phyloP scores from a whole-genome alignment of 2,888 invertebrate genomes.

The Cheilosia pagana region DNA sequence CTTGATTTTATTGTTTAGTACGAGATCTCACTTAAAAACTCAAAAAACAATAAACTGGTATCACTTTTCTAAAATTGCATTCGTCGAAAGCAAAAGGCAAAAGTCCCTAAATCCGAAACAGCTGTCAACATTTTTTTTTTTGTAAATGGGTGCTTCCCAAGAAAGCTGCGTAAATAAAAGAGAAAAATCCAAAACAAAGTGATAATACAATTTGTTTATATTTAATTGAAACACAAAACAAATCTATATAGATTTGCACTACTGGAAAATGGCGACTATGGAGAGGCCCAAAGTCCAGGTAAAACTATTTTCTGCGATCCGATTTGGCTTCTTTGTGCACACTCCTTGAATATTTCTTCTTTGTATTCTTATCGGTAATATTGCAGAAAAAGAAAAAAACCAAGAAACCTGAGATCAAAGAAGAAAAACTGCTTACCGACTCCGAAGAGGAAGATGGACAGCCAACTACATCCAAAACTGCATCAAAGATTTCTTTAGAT shows the following conservation, averaged over 20 bases:
- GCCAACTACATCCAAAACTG: conserved; percentile 31
- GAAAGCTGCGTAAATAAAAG: conserved; percentile 49
- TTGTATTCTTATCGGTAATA: conserved; percentile 42
- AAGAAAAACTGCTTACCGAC: conserved; percentile 51
- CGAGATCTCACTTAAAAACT: too few species aligned
- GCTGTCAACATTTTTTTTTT: conserved; percentile 23
- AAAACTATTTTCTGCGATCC: conserved; percentile 41
- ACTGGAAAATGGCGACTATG: conserved; percentile 81
- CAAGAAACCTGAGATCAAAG: conserved; percentile 56
- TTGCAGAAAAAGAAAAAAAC: conserved; percentile 78
- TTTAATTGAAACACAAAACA: conserved; percentile 30
- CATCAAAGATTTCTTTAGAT: conserved; percentile 31
- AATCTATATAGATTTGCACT: neutral
- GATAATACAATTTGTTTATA: conserved; percentile 27
- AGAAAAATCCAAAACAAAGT: conserved; percentile 24
- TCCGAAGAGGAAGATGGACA: conserved; percentile 72
- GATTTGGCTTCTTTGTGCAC: conserved; percentile 1
- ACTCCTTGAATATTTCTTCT: neutral
- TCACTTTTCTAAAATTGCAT: conserved; percentile 16
- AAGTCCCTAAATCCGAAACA: conserved; percentile 2
- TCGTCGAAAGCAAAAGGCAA: conserved; percentile 5
- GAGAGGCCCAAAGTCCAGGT: conserved; percentile 81
- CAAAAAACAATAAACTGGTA: conserved; percentile 7
- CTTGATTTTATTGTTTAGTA: too few species aligned
- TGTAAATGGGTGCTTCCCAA: conserved; percentile 10